These are phyloP conservation scores for Mesochorus sp. DNA, from an alignment of 2,888 invertebrate species.

Conservation along the genomic window DNA sequence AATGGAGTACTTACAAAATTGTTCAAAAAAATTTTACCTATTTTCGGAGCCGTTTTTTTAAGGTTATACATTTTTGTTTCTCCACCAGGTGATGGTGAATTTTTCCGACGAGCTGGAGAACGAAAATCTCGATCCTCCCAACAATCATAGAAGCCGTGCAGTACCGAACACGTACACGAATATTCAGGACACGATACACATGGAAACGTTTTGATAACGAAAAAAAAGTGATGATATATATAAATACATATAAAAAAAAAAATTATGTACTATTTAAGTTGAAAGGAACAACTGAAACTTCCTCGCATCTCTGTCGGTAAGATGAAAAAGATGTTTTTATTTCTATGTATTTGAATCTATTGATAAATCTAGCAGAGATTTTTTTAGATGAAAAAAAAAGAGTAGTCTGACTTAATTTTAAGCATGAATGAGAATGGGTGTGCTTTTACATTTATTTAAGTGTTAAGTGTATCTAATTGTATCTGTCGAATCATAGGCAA, in stretches of 20 bases:
- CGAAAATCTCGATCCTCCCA: slow-evolving; percentile 65
- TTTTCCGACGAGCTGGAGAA: slow-evolving; percentile 76
- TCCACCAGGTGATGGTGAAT: slow-evolving; percentile 75
- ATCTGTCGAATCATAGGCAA: no score
- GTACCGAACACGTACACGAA: slow-evolving; percentile 70
- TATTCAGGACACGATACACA: slow-evolving; percentile 73
- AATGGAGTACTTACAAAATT: no score
- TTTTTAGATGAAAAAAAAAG: no score
- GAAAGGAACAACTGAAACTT: slow-evolving; percentile 36
- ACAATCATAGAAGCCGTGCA: slow-evolving; percentile 63
- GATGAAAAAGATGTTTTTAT: slow-evolving; percentile 8
- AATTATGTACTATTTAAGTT: slow-evolving; percentile 11
- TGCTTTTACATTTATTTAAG: no score
- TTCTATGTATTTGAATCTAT: no score
- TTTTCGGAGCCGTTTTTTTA: background rate
- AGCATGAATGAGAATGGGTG: no score
- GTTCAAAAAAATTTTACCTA: background rate
- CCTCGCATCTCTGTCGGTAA: slow-evolving; percentile 31
- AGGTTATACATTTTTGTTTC: slow-evolving; percentile 49
- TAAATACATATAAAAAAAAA: background rate
- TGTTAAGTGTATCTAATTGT: no score
- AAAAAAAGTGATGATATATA: slow-evolving; percentile 1
- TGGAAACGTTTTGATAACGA: slow-evolving; percentile 72
- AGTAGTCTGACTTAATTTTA: no score
- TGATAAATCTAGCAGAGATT: no score